These are phyloP conservation scores for Cnemophilus loriae DNA, from an alignment of 2,113 vertebrate species.

Conservation along the genomic window DNA sequence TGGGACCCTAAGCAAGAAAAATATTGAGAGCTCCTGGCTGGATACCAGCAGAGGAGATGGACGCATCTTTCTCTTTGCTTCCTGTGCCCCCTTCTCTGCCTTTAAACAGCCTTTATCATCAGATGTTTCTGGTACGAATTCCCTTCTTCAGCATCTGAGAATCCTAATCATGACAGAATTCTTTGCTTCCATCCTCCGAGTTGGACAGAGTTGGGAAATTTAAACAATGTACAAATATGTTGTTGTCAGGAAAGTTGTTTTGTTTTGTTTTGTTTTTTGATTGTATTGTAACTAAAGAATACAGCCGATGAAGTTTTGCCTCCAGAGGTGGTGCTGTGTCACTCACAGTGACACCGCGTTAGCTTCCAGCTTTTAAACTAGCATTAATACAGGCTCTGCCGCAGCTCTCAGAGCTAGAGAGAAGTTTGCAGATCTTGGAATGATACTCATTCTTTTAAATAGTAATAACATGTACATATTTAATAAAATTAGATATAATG, in stretches of 20 bases:
- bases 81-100: constrained; percentile 42
- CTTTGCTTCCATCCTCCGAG: constrained; percentile 48
- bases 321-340: constrained; percentile 45
- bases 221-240: constrained; percentile 52
- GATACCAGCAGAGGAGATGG: constrained; percentile 42
- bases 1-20: constrained; percentile 42
- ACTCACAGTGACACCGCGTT: constrained; percentile 8
- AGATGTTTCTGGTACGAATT: constrained; percentile 70
- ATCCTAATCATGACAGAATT: constrained; percentile 57
- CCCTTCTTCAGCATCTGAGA: constrained; percentile 65
- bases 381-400: constrained; percentile 71
- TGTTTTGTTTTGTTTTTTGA: not conserved
- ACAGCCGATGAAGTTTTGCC: constrained; percentile 41
- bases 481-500: constrained; percentile 58
- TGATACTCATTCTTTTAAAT: constrained; percentile 40
- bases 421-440: constrained; percentile 67
- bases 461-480: constrained; percentile 68
- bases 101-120: constrained; percentile 33
- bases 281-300: constrained; percentile 48
- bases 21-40: constrained; percentile 51
- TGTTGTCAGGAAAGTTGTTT: constrained; percentile 1
- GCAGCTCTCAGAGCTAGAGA: constrained; percentile 61
- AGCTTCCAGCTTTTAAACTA: constrained; percentile 66
- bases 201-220: constrained; percentile 59
- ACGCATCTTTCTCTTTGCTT: constrained; percentile 57